Percentiles rank a stretch among this genome's conserved stretches.
Evolutionary conservation across 2,797 vertebrate genomes (phyloP).

Genomic region (Paedocypris micromegethes): DNA sequence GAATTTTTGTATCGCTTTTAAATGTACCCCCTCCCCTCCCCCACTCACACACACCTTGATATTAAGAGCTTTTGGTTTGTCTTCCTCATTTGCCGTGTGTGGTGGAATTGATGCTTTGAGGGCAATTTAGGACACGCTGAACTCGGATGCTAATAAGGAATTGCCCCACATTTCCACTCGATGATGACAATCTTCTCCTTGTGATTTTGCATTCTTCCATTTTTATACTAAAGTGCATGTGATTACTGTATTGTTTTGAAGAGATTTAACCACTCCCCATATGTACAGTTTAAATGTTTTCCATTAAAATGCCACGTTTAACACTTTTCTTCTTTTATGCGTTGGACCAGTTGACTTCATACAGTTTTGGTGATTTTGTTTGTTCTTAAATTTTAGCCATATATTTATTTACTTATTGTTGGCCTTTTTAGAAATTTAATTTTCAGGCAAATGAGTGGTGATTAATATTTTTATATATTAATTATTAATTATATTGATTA

Average conservation of each 20-base stretch:
- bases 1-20: constrained; percentile 2
- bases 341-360: too few species aligned
- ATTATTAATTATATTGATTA: too few species aligned
- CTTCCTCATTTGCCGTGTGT: not conserved
- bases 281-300: constrained; percentile 46
- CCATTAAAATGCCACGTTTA: constrained; percentile 51
- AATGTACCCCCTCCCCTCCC: not conserved
- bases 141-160: too few species aligned
- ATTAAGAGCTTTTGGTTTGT: not conserved
- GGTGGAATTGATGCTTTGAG: not conserved
- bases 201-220: constrained; percentile 1
- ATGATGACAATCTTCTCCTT: constrained; percentile 5
- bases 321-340: not conserved
- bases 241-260: constrained; percentile 45
- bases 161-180: not conserved
- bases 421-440: too few species aligned
- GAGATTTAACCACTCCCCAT: constrained; percentile 18
- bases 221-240: constrained; percentile 49
- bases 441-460: too few species aligned
- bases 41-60: not conserved
- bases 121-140: too few species aligned
- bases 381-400: too few species aligned
- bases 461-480: too few species aligned
- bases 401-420: too few species aligned
- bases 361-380: too few species aligned